These are phyloP conservation scores for Hippasteria phrygiana DNA, from an alignment of 53 echinoderm and acorn worm species.

Conservation along the genomic window DNA sequence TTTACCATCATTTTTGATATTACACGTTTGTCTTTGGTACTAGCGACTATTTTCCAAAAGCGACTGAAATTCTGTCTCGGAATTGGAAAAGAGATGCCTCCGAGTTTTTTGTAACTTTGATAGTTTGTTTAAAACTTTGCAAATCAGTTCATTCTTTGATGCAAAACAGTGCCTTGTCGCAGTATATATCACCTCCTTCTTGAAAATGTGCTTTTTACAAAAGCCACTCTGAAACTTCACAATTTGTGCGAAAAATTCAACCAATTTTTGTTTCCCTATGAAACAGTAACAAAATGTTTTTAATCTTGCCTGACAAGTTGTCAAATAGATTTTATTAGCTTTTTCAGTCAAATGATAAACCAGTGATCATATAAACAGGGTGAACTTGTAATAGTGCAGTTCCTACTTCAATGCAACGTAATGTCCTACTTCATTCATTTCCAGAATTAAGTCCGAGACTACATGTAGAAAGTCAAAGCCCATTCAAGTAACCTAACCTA, in stretches of 20 bases:
- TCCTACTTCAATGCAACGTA: too few species aligned
- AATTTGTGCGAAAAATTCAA: too few species aligned
- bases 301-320: too few species aligned
- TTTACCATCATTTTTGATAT: constrained; percentile 1
- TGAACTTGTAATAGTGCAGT: too few species aligned
- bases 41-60: background rate
- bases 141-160: background rate
- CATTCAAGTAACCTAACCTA: background rate
- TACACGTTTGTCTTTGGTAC: constrained; percentile 2
- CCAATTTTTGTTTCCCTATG: too few species aligned
- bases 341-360: too few species aligned
- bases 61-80: background rate
- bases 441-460: too few species aligned
- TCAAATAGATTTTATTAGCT: too few species aligned
- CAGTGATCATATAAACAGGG: too few species aligned
- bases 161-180: constrained; percentile 38
- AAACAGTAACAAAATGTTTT: too few species aligned
- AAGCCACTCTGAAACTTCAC: background rate
- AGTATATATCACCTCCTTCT: background rate
- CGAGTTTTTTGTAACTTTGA: background rate
- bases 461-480: background rate
- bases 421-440: too few species aligned
- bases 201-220: background rate
- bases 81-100: background rate
- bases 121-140: background rate